phyloP scores from a whole-genome alignment of 2,888 invertebrate genomes.

The Lathronympha strigana region DNA sequence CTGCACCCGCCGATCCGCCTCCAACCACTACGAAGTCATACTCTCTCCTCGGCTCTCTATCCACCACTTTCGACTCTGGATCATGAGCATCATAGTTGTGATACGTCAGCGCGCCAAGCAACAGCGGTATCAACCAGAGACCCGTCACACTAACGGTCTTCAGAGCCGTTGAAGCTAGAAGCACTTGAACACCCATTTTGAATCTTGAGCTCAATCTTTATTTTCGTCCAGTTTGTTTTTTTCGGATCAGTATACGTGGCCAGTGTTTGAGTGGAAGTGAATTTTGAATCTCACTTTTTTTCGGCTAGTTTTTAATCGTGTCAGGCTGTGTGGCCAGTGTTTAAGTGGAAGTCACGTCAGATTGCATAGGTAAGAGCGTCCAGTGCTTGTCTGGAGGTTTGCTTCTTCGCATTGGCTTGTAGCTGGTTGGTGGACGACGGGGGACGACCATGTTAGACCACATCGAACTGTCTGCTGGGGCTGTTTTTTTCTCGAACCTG shows the following conservation, averaged over 20 bases:
- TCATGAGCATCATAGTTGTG: constrained; percentile 92
- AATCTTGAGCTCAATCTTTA: constrained; percentile 45
- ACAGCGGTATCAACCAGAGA: constrained; percentile 92
- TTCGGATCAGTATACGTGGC: not conserved
- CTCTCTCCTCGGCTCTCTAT: constrained; percentile 88
- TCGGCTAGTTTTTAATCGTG: constrained; percentile 45
- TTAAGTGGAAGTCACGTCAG: constrained; percentile 32
- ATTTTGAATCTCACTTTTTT: too few relatives aligned
- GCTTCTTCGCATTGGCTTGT: constrained; percentile 68
- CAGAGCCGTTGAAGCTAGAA: constrained; percentile 90
- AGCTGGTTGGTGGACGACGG: constrained; percentile 55
- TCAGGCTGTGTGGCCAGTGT: constrained; percentile 37
- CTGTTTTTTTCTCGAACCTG: constrained; percentile 58
- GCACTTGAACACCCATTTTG: constrained; percentile 89
- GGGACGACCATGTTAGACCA: constrained; percentile 71
- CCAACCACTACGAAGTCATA: constrained; percentile 94
- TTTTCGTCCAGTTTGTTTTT: not conserved
- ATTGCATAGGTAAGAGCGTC: constrained; percentile 49
- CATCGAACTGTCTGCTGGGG: constrained; percentile 53
- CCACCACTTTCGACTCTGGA: constrained; percentile 90
- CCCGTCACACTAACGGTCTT: constrained; percentile 91
- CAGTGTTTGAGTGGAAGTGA: too few relatives aligned
- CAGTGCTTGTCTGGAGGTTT: constrained; percentile 74
- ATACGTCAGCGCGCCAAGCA: constrained; percentile 92
- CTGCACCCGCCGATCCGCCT: constrained; percentile 95